Base-by-base conservation (phyloP, 2,113 vertebrate species). In the Ornithorhynchus anatinus region DNA sequence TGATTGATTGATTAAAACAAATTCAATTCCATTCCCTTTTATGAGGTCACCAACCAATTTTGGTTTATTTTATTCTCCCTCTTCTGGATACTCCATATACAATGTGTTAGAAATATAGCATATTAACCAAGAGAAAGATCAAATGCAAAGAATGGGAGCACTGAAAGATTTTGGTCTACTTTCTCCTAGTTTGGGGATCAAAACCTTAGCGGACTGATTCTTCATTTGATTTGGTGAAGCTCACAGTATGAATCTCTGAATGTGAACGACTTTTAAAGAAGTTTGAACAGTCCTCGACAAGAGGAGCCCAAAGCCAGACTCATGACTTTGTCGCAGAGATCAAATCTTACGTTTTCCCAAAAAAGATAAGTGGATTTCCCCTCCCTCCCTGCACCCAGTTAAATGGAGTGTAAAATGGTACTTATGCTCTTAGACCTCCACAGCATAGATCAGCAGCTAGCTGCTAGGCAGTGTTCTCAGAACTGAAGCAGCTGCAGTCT, bases 301-400 rank as follows among this genome's bases (percentile, higher is more conserved):
- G 70, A n/a, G 64, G 57, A 73, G 72, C 52, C 64, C 51, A 37
- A 16, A 54, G 44, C 68, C 72, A 58, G 67, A 70, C 68, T 60
- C 42, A 32, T 70, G 73, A 84, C 79, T 71, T 86, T 84, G 70
- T 80, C 79, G 68, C 48, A 75, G 77, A 79, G 69, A 77, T 66
- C 43, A 58, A 77, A 33, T 17, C 52, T 51, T 50, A 36, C n/a
- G 43, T 40, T 68, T 70, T 20, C 67, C 29, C 29, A 43, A 67
- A 59, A 69, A 40, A 61, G 57, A 77, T 37, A 77, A 82, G 63
- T 70, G 80, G 70, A 78, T 75, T 70, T 69, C 43, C 59, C 59
- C 69, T 60, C 64, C 63, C 35, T 69, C n/a, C n/a, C n/a, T n/a
- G n/a, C n/a, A n/a, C n/a, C n/a, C n/a, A 56, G 76, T 63, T 82